A percentile compares a stretch with the other conserved stretches of the same genome.
Evolutionary conservation across 1,140 invertebrate genomes (phyloP).

Genomic region (Cephus cinctus): DNA sequence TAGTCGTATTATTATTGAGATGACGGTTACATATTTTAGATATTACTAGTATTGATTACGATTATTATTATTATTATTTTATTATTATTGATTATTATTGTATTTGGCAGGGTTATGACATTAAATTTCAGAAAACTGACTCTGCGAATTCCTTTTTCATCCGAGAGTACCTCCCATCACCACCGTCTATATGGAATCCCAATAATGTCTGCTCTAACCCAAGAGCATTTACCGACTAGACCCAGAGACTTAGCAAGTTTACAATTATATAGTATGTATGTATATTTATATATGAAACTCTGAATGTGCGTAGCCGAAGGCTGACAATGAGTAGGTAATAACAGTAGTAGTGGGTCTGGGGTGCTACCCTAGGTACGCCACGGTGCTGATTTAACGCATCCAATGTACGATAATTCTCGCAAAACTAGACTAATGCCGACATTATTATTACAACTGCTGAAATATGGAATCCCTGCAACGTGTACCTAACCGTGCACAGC

Average conservation of each 20-base stretch:
- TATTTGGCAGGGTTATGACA: conserved; percentile 58
- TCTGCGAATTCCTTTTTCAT: conserved; percentile 17
- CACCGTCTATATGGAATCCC: no score
- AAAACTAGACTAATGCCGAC: conserved; percentile 22
- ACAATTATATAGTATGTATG: no score
- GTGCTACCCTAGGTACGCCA: no score
- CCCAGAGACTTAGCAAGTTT: no score
- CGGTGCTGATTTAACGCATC: background rate
- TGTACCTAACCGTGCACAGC: background rate
- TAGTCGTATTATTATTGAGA: conserved; percentile 30
- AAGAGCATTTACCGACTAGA: no score
- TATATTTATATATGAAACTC: no score
- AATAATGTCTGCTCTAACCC: no score
- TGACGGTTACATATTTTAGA: conserved; percentile 44
- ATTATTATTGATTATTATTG: conserved; percentile 47
- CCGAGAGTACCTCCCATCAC: conserved; percentile 20
- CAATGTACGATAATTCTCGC: conserved; percentile 8
- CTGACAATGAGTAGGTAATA: conserved; percentile 26
- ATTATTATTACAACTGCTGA: conserved; percentile 22
- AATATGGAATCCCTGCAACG: conserved; percentile 16
- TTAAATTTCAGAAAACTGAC: conserved; percentile 47
- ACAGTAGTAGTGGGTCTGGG: no score
- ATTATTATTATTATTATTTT: conserved; percentile 8
- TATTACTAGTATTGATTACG: conserved; percentile 31
- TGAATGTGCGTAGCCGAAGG: conserved; percentile 26